Conservation (phyloP, 1,140 invertebrate species). For the Conus betulinus region DNA sequence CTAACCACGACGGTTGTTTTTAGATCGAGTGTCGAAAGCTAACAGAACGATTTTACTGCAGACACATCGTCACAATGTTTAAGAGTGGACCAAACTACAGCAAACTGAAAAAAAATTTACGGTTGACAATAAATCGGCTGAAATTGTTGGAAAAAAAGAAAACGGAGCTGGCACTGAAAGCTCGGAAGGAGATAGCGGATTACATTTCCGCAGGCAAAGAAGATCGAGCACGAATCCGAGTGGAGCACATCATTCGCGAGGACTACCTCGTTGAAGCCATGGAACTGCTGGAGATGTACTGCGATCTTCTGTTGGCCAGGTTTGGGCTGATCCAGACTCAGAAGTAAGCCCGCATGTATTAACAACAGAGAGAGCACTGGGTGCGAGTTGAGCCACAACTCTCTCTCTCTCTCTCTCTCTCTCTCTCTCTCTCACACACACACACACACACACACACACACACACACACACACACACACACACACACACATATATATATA, state of each 20-base stretch:
- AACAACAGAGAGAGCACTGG: not conserved
- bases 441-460: too few relatives aligned
- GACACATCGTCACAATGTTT: constrained; percentile 61
- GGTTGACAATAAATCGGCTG: constrained; percentile 92
- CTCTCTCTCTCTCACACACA: too few relatives aligned
- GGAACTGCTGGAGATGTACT: constrained; percentile 99
- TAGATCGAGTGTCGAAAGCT: too few relatives aligned
- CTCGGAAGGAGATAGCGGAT: constrained; percentile 98
- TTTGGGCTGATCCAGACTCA: constrained; percentile 98
- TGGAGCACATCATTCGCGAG: constrained; percentile 99
- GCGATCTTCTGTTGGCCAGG: constrained; percentile 96
- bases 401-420: too few relatives aligned
- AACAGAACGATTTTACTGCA: not conserved
- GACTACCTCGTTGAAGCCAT: constrained; percentile 99
- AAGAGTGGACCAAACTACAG: constrained; percentile 68
- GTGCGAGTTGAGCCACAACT: too few relatives aligned
- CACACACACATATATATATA: too few relatives aligned
- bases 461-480: too few relatives aligned
- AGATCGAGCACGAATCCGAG: constrained; percentile 95
- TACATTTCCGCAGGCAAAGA: constrained; percentile 89
- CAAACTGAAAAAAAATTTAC: constrained; percentile 97
- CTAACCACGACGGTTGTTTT: not conserved
- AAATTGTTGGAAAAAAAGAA: constrained; percentile 99
- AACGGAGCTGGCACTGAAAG: constrained; percentile 95
- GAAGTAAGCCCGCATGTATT: constrained; percentile 83